Percentiles rank a stretch among this genome's conserved stretches.
phyloP scores from a whole-genome alignment of 2,888 invertebrate species.

The Parnassius orleans region DNA sequence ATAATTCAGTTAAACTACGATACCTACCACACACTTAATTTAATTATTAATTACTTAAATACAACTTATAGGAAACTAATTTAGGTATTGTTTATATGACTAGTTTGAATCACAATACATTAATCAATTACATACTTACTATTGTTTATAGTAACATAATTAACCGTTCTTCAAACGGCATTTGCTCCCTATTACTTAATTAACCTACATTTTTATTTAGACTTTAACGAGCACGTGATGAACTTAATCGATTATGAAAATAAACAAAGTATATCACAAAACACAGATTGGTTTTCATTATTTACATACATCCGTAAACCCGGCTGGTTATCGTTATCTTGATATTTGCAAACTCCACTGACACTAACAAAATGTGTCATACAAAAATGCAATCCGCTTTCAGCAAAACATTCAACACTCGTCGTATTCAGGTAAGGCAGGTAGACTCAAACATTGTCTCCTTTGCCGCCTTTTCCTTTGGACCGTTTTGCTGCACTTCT shows the following conservation, averaged over 20 bases:
- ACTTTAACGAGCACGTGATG: neutral
- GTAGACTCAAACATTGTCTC: constrained; percentile 49
- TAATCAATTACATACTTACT: neutral
- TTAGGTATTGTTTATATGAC: constrained; percentile 16
- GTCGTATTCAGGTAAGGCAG: constrained; percentile 63
- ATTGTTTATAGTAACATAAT: constrained; percentile 2
- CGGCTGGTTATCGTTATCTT: neutral
- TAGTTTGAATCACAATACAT: constrained; percentile 24
- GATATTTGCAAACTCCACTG: neutral
- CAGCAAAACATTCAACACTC: constrained; percentile 46
- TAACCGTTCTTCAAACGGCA: neutral
- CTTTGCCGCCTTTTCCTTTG: constrained; percentile 56
- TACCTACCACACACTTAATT: neutral
- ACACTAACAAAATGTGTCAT: neutral
- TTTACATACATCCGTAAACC: neutral
- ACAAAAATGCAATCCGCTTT: constrained; percentile 1
- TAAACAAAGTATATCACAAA: neutral
- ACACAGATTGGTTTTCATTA: neutral
- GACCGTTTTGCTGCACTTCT: constrained; percentile 51
- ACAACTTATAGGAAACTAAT: constrained; percentile 1
- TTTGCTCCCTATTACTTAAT: constrained; percentile 20
- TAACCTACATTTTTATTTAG: constrained; percentile 7
- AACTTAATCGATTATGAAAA: neutral
- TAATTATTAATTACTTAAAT: constrained; percentile 1
- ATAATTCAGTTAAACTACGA: neutral